These are phyloP conservation scores for Anabas testudineus DNA, from an alignment of 2,797 vertebrate species.

Conservation along the genomic window DNA sequence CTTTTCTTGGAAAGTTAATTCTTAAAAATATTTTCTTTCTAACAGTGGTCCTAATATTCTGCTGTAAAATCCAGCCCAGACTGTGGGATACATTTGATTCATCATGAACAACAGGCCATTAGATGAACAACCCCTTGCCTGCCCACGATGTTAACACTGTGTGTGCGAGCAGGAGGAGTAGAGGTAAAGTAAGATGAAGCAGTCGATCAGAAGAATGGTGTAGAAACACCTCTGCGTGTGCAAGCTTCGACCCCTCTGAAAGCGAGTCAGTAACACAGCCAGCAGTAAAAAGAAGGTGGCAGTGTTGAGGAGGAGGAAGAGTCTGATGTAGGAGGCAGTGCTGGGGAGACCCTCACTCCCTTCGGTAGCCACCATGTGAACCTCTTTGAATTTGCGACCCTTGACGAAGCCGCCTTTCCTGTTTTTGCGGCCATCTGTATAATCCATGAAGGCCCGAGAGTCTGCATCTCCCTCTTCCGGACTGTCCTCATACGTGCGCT, in stretches of 20 bases:
- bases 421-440: slow-evolving; percentile 87
- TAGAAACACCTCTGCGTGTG: slow-evolving; percentile 94
- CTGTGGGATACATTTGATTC: slow-evolving; percentile 45
- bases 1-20: background rate
- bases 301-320: slow-evolving; percentile 96
- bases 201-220: slow-evolving; percentile 91
- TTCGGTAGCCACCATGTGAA: slow-evolving; percentile 80
- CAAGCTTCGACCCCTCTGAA: slow-evolving; percentile 91
- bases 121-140: background rate
- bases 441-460: slow-evolving; percentile 92
- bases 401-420: slow-evolving; percentile 79
- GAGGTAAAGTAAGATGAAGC: slow-evolving; percentile 93
- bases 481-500: slow-evolving; percentile 88
- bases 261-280: slow-evolving; percentile 90
- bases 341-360: slow-evolving; percentile 80
- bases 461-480: slow-evolving; percentile 91
- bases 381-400: slow-evolving; percentile 83
- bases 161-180: slow-evolving; percentile 95
- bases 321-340: slow-evolving; percentile 90
- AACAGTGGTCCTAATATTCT: slow-evolving; percentile 19
- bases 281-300: slow-evolving; percentile 94
- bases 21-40: background rate
- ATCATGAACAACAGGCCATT: slow-evolving; percentile 23
- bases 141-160: slow-evolving; percentile 86
- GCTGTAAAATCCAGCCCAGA: slow-evolving; percentile 55